Conservation (phyloP, 2,888 invertebrate genomes). For the Coenonympha arcania region DNA sequence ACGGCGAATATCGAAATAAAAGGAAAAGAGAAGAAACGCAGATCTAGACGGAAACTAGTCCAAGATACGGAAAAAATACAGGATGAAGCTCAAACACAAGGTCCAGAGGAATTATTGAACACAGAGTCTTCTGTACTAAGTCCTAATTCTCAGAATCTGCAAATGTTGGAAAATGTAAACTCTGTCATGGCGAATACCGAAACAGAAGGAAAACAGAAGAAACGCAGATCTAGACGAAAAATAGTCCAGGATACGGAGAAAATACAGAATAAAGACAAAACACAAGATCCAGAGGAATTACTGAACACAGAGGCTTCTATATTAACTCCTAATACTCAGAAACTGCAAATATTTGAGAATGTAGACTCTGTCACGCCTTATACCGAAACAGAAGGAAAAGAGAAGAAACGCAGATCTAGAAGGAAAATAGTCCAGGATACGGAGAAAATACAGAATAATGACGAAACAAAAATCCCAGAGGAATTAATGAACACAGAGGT, state of each 20-base stretch:
- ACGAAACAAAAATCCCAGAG: too few relatives aligned
- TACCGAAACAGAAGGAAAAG: conserved; percentile 33
- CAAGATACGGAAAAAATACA: conserved; percentile 42
- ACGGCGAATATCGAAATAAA: conserved; percentile 18
- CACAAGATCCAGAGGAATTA: too few relatives aligned
- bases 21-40: conserved; percentile 38
- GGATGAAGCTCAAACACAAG: conserved; percentile 34
- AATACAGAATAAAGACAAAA: too few relatives aligned
- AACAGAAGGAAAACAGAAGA: not conserved
- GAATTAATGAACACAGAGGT: too few relatives aligned
- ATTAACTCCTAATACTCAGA: too few relatives aligned
- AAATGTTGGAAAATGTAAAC: not conserved
- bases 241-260: too few relatives aligned
- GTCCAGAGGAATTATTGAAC: not conserved
- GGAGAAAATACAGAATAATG: too few relatives aligned
- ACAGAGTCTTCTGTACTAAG: too few relatives aligned
- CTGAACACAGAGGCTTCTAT: too few relatives aligned
- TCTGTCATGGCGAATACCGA: not conserved
- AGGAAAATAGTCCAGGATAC: too few relatives aligned
- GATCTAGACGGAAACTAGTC: conserved; percentile 26
- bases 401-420: conserved; percentile 31
- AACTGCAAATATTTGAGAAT: not conserved
- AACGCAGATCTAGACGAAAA: not conserved
- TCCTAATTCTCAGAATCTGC: not conserved
- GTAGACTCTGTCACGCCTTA: not conserved